Evolutionary conservation across 30 jellyfish, hydroid and myxozoan genomes (phyloP), one percentile per base, ranked within the genome.

Genomic region (Hydractinia echinata): DNA sequence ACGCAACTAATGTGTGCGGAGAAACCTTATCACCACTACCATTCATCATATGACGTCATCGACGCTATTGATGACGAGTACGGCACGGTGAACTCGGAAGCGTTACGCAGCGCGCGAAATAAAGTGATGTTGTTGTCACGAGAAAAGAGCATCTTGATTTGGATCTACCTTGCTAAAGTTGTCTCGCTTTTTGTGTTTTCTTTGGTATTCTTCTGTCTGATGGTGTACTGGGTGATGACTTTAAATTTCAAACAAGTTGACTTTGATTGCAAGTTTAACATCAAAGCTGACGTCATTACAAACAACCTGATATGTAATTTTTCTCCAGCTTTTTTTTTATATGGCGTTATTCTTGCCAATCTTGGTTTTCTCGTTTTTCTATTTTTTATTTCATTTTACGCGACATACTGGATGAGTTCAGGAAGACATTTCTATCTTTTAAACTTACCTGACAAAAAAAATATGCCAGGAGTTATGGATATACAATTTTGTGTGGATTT

Each of bases 321-420:
- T 64, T 64, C 74, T n/a, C 51, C 74, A 64, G 74, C 74, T 64
- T 64, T n/a, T 64, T n/a, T 64, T 51, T n/a, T 64, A 51, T 64
- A 64, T 51, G 74, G 51, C 2, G 18, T 64, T 51, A 64, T 51
- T 51, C 9, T 64, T 44, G 19, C 51, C 39, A 64, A 64, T 64
- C 51, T 13, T 64, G 74, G 74, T 2, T n/a, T 64, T n/a, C 74
- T 64, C 74, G 18, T 64, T 51, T 51, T 64, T 7, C 74, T 64
- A n/a, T 64, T 64, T 64, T 7, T 7, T 13, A 64, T 64, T 51
- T 6, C 74, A 30, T 30, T 30, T 30, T 30, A 30, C 44, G 44
- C 44, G 44, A 30, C 2, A 30, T 30, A 30, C 44, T 30, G 44
- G 44, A 30, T 30, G 44, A 30, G 44, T 30, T 30, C 44, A 30